Evolutionary conservation across 2,888 invertebrate species (phyloP).

Genomic region (Ophion slaviceki): DNA sequence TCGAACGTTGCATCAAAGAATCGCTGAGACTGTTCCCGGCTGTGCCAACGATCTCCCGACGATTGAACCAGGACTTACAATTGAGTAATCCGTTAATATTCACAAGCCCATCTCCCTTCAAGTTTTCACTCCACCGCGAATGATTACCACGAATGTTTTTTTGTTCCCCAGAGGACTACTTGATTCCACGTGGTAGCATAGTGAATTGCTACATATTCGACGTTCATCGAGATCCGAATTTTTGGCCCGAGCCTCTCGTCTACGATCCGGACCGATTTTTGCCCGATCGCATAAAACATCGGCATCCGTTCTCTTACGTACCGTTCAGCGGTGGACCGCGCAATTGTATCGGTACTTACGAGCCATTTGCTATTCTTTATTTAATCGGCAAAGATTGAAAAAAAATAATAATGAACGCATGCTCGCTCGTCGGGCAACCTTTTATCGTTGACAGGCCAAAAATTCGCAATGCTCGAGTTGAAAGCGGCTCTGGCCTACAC

Average conservation of each 20-base stretch:
- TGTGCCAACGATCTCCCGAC: slow-evolving; percentile 87
- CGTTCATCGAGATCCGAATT: slow-evolving; percentile 87
- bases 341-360: slow-evolving; percentile 86
- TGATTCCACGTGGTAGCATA: slow-evolving; percentile 84
- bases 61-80: slow-evolving; percentile 85
- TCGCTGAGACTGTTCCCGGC: slow-evolving; percentile 88
- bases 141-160: not conserved
- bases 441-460: slow-evolving; percentile 65
- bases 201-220: slow-evolving; percentile 86
- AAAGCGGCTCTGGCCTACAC: slow-evolving; percentile 64
- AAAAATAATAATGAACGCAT: not conserved
- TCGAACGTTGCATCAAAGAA: slow-evolving; percentile 89
- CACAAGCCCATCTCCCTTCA: not conserved
- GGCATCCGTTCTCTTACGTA: slow-evolving; percentile 88
- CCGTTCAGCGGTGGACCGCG: slow-evolving; percentile 89
- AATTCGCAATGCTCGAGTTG: slow-evolving; percentile 69
- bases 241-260: slow-evolving; percentile 87
- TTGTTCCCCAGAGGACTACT: slow-evolving; percentile 82
- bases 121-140: not conserved
- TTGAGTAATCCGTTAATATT: slow-evolving; percentile 60
- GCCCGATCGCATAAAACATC: slow-evolving; percentile 83
- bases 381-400: not conserved
- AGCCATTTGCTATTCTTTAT: not conserved
- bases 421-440: no score
- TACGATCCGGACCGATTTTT: slow-evolving; percentile 89